phyloP scores from a whole-genome alignment of 2,797 vertebrate species.

The Mus minutoides region DNA sequence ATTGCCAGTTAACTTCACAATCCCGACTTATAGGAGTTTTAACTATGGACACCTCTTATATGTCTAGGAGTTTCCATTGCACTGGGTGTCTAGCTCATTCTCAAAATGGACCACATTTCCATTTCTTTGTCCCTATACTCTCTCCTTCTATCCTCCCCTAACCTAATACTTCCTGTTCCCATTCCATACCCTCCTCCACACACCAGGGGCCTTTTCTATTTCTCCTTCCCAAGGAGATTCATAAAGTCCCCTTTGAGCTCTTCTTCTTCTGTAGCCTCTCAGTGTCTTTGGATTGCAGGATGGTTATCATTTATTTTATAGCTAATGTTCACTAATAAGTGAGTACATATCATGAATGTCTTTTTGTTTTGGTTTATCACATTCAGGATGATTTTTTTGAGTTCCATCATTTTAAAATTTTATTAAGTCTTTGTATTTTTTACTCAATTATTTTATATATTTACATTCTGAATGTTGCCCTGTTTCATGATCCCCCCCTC shows the following conservation, averaged over 20 bases:
- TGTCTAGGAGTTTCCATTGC: too few relatives aligned
- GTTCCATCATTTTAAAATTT: neutral
- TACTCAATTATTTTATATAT: too few relatives aligned
- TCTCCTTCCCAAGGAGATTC: neutral
- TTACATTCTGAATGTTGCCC: too few relatives aligned
- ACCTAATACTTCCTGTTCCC: neutral
- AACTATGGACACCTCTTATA: too few relatives aligned
- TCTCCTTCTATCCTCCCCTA: neutral
- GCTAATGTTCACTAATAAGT: neutral
- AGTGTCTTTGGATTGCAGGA: neutral
- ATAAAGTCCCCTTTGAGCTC: neutral
- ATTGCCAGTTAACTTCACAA: too few relatives aligned
- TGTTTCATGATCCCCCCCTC: too few relatives aligned
- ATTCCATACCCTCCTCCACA: neutral
- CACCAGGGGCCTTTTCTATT: neutral
- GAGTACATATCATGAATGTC: neutral
- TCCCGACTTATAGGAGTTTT: too few relatives aligned
- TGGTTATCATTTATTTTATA: neutral
- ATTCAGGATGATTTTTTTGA: neutral
- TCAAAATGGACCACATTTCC: neutral
- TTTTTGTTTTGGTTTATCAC: neutral
- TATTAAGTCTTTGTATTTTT: too few relatives aligned
- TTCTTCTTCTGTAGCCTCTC: neutral
- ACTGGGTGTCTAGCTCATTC: neutral
- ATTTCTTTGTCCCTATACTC: neutral